Percentiles rank a stretch among this genome's conserved stretches.
Evolutionary conservation across 2,113 vertebrate genomes (phyloP).

Genomic region (Sebastes fasciatus): DNA sequence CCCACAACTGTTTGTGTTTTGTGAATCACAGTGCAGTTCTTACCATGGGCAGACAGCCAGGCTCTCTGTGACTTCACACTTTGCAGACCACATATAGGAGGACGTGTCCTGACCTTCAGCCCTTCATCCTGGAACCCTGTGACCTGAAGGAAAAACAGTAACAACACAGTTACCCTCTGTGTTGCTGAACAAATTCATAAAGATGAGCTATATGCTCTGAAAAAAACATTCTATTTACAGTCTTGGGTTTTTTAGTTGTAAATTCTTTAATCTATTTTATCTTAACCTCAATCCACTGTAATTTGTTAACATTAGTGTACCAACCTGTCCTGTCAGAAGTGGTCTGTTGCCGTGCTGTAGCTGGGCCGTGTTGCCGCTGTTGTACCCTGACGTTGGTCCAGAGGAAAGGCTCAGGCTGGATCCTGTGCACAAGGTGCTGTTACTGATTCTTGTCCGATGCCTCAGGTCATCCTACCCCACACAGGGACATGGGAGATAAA

Average conservation of each 20-base stretch:
- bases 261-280: no score
- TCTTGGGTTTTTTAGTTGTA: no score
- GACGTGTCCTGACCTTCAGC: slow-evolving; percentile 76
- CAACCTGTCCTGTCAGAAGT: slow-evolving; percentile 76
- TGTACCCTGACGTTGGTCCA: slow-evolving; percentile 94
- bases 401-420: slow-evolving; percentile 95
- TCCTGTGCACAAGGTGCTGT: slow-evolving; percentile 90
- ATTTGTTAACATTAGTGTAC: not conserved
- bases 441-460: slow-evolving; percentile 87
- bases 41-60: slow-evolving; percentile 83
- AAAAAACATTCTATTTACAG: no score
- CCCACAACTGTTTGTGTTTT: not conserved
- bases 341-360: slow-evolving; percentile 73
- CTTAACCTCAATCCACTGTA: not conserved
- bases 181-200: not conserved
- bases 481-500: not conserved
- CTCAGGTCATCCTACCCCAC: slow-evolving; percentile 88
- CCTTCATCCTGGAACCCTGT: slow-evolving; percentile 69
- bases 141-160: slow-evolving; percentile 56
- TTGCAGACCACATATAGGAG: slow-evolving; percentile 82
- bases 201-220: not conserved
- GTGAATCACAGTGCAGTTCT: slow-evolving; percentile 21
- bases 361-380: slow-evolving; percentile 88
- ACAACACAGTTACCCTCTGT: not conserved
- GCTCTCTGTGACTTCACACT: slow-evolving; percentile 66